Percentiles rank a stretch among this genome's conserved stretches.
Evolutionary conservation across 2,113 vertebrate species (phyloP).

Genomic region (Xenopus laevis): DNA sequence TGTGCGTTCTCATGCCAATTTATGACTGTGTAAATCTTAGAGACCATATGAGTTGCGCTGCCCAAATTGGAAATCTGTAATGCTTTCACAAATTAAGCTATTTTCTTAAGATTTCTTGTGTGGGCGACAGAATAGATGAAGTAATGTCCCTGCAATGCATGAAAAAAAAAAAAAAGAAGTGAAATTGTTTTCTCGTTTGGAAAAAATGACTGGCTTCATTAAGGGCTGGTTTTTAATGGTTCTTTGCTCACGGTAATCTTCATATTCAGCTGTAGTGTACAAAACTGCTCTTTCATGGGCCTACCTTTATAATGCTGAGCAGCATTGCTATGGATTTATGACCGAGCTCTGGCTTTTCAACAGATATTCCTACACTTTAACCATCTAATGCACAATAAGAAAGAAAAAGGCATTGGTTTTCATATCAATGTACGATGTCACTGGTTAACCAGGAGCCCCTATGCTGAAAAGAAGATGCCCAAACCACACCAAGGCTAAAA

Average conservation of each 20-base stretch:
- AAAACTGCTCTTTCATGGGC: conserved; percentile 7
- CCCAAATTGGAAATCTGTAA: too few species aligned
- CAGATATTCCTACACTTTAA: conserved; percentile 28
- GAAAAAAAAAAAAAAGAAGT: too few species aligned
- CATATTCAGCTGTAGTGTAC: conserved; percentile 16
- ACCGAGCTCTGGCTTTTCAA: conserved; percentile 37
- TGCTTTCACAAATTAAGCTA: background rate
- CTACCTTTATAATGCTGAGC: background rate
- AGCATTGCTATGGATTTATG: conserved; percentile 38
- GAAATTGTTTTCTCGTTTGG: conserved; percentile 5
- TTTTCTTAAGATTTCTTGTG: background rate
- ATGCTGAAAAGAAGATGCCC: too few species aligned
- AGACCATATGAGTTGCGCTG: background rate
- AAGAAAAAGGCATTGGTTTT: too few species aligned
- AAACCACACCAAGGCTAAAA: too few species aligned
- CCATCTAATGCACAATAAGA: too few species aligned
- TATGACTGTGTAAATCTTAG: background rate
- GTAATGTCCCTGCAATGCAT: background rate
- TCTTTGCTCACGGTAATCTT: conserved; percentile 22
- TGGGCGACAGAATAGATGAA: background rate
- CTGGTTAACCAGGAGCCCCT: too few species aligned
- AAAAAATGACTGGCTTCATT: conserved; percentile 11
- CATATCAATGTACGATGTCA: too few species aligned
- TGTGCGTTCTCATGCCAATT: too few species aligned
- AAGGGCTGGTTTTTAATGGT: conserved; percentile 28